Evolutionary conservation across 2,797 vertebrate species (phyloP), one percentile per base, ranked within the genome.

Genomic region (Notolepis coatsorum): DNA sequence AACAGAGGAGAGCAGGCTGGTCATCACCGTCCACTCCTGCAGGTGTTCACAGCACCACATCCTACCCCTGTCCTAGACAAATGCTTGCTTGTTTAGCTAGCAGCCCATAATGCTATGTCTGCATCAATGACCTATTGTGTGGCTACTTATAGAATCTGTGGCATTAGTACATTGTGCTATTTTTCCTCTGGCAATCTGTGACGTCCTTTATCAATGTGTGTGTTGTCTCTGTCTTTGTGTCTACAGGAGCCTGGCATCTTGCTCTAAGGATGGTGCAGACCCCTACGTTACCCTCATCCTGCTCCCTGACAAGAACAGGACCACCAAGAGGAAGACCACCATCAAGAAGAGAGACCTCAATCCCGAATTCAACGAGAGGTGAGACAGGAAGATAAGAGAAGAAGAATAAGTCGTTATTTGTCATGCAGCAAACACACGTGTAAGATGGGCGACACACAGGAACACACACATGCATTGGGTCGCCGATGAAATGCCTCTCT

Each of bases 291-390:
- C 95, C 13, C 90, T 96, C 68, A 75, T 93, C 72, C 94, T 98
- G 25, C 88, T 94, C 49, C 97, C 96, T 0, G 97, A 98, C 90
- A 97, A 95, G 80, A 93, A 90, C 83, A 94, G 89, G 0, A 86
- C 85, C 80, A 94, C 93, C 86, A 98, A 98, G 88, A 93, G 92
- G 80, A 96, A 95, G 84, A 98, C 96, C 0, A 78, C 55, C 4
- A 93, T 93, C 55, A 97, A 95, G 85, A 97, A 92, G 85, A 93
- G 84, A 74, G 95, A 94, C 51, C 86, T 94, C 41, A 96, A 94
- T 80, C 97, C 96, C 1, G 95, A 96, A 37, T 98, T 95, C 63
- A 96, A 88, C 1, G 97, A 98, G 71, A 94, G 93, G 97, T 96
- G 33, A 58, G 69, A 12, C 15, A 38, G 24, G 20, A 17, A 38